Percentiles rank a stretch among this genome's conserved stretches.
phyloP scores from a whole-genome alignment of 2,888 invertebrate genomes.

The Cantharis flavilabris region DNA sequence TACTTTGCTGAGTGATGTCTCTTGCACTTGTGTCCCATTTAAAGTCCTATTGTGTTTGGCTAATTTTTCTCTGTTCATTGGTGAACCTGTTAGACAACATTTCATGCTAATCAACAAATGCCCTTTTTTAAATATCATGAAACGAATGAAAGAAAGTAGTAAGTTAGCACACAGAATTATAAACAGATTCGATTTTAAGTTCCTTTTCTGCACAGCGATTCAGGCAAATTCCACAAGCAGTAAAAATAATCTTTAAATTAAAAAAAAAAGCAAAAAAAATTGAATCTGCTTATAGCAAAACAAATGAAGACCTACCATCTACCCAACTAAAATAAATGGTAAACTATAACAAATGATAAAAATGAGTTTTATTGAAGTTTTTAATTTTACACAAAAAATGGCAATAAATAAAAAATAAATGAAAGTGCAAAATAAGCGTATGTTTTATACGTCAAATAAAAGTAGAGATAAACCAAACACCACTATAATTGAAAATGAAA shows the following conservation, averaged over 20 bases:
- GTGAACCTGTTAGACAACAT: constrained; percentile 68
- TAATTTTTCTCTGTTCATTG: constrained; percentile 82
- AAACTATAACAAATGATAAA: not conserved
- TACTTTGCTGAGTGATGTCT: constrained; percentile 82
- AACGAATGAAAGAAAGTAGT: not conserved
- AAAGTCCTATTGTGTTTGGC: constrained; percentile 72
- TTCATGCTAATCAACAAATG: constrained; percentile 40
- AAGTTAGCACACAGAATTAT: not conserved
- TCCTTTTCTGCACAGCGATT: not conserved
- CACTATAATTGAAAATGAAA: constrained; percentile 4
- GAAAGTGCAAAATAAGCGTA: not conserved
- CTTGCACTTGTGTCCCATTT: constrained; percentile 73
- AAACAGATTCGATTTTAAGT: not conserved
- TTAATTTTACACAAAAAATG: not conserved
- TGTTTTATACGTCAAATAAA: constrained; percentile 1
- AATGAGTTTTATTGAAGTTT: not conserved
- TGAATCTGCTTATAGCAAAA: not conserved
- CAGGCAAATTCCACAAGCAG: too few relatives aligned
- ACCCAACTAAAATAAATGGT: not conserved
- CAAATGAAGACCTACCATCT: not conserved
- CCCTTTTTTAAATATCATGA: constrained; percentile 13
- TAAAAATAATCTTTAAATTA: not conserved
- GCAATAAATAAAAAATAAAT: not conserved
- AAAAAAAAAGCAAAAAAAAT: not conserved
- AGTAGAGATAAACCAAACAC: not conserved